Evolutionary conservation across 2,888 invertebrate species (phyloP), one percentile per base, ranked within the genome.

Genomic region (Eugnorisma glareosa): DNA sequence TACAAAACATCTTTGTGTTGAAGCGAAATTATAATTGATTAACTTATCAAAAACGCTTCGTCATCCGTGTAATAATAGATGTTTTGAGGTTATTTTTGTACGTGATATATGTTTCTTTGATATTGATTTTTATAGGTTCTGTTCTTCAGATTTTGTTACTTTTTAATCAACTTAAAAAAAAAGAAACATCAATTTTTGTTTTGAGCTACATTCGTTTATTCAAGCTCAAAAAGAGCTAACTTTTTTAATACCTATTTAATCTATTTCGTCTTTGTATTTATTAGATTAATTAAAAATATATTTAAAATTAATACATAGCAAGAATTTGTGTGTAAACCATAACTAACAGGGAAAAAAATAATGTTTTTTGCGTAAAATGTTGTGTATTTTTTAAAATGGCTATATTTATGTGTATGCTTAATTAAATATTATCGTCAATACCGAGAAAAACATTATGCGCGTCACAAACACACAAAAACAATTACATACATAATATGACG

Each of bases 1-100:
- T 75, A 70, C 75, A 82, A 84, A 86, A 79, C 73, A 67, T 70
- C 63, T 79, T 81, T 76, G 77, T 79, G 54, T 28, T 54, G 61
- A 31, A 13, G 61, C 21, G 40, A 75, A 75, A 64, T 35, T 61
- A 35, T 61, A 61, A 61, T 79, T 75, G 64, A 77, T 76, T 81
- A 71, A 75, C 77, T 72, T 74, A 61, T 48, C 24, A 40, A 81
- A 81, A 81, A 31, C 64, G 72, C 63, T 51, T n/a, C 40, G 64
- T 88, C 83, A 88, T 80, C 45, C n/a, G 64, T 57, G 21, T 57
- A 70, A 43, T 69, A 67, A 71, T 59, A 67, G 28, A 18, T 10
- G 35, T 59, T 73, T 73, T 61, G 21, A 43, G 70, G 67, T 63
- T 79, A 77, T 83, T 77, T 77, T 82, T 72, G 28, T 45, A 40